A percentile compares a stretch with the other conserved stretches of the same genome.
Conservation (phyloP, 2,797 vertebrate species). For the Ataeniobius toweri region DNA sequence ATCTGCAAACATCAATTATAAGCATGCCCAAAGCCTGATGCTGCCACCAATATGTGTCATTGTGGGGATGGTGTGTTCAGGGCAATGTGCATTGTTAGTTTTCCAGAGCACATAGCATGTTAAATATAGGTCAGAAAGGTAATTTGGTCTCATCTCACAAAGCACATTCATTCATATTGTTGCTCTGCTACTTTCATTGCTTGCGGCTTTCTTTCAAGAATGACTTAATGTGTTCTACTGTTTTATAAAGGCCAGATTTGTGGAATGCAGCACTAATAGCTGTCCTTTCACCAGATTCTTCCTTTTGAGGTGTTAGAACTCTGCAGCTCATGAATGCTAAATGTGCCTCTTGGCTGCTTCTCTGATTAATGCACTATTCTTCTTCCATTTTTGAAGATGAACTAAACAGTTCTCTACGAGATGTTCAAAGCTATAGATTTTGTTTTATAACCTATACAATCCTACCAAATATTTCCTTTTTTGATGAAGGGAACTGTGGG, state of each 20-base stretch:
- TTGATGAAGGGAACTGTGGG: constrained; percentile 22
- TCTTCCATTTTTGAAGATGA: too few relatives aligned
- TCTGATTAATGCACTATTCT: too few relatives aligned
- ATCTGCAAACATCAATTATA: background rate
- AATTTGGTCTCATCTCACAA: background rate
- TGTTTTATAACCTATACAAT: too few relatives aligned
- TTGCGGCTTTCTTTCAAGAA: background rate
- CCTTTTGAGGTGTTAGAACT: too few relatives aligned
- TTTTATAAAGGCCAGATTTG: too few relatives aligned
- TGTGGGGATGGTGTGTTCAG: background rate
- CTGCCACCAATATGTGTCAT: background rate
- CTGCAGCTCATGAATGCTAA: too few relatives aligned
- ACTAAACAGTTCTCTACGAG: too few relatives aligned
- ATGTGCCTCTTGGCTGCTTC: too few relatives aligned
- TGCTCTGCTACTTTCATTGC: background rate
- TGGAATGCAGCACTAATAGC: too few relatives aligned
- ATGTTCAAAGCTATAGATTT: too few relatives aligned
- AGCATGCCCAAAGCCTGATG: background rate
- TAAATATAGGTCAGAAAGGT: background rate
- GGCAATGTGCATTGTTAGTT: background rate
- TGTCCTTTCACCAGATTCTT: too few relatives aligned
- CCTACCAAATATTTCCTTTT: constrained; percentile 47
- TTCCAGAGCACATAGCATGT: background rate
- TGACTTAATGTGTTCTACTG: background rate
- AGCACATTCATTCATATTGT: background rate